Evolutionary conservation across 2,797 vertebrate genomes (phyloP).

Genomic region (Myripristis murdjan): DNA sequence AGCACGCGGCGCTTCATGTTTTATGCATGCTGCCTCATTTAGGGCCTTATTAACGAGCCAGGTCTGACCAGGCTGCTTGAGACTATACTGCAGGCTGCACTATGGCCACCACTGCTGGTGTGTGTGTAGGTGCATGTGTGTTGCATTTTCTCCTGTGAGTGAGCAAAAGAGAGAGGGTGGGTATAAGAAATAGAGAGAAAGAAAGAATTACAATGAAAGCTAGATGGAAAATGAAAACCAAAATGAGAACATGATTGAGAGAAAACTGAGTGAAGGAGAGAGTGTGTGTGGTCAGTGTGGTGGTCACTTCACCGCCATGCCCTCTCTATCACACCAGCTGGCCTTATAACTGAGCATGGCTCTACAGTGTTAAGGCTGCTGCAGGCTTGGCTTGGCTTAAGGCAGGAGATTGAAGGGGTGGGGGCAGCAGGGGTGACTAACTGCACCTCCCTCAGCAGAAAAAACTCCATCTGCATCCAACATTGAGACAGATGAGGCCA

Average conservation of each 20-base stretch:
- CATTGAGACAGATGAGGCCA: slow-evolving; percentile 99
- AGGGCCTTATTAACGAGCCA: slow-evolving; percentile 84
- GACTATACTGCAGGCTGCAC: slow-evolving; percentile 59
- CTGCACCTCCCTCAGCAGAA: slow-evolving; percentile 96
- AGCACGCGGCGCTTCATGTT: slow-evolving; percentile 85
- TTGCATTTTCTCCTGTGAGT: slow-evolving; percentile 37
- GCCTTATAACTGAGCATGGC: slow-evolving; percentile 38
- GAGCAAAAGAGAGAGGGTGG: slow-evolving; percentile 48
- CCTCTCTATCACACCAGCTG: slow-evolving; percentile 63
- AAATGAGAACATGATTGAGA: slow-evolving; percentile 62
- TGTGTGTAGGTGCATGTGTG: slow-evolving; percentile 20
- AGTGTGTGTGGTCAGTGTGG: slow-evolving; percentile 73
- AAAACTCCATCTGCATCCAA: slow-evolving; percentile 99
- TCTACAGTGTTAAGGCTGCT: slow-evolving; percentile 38
- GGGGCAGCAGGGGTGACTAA: slow-evolving; percentile 94
- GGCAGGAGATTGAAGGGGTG: slow-evolving; percentile 71
- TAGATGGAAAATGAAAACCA: slow-evolving; percentile 54
- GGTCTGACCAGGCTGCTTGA: slow-evolving; percentile 70
- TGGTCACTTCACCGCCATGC: slow-evolving; percentile 72
- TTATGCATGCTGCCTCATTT: slow-evolving; percentile 89
- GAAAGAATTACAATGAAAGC: slow-evolving; percentile 44
- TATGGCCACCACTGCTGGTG: slow-evolving; percentile 51
- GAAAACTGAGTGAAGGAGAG: slow-evolving; percentile 60
- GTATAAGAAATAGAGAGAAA: slow-evolving; percentile 34
- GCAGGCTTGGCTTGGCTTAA: slow-evolving; percentile 60